Conservation (phyloP, 1,140 invertebrate species). For the Telenomus remus region DNA sequence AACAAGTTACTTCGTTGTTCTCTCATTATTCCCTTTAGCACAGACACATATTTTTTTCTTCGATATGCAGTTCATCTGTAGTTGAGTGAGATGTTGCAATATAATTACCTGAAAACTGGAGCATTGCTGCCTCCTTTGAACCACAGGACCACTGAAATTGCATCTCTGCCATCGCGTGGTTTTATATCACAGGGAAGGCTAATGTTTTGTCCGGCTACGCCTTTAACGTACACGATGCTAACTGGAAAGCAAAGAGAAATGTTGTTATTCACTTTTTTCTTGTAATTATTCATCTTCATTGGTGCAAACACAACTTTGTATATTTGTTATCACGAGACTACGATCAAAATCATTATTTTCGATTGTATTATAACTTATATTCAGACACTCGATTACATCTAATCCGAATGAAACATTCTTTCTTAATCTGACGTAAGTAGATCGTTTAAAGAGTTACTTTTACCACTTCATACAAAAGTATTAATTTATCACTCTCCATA, state of each 20-base stretch:
- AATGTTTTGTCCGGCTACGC: conserved; percentile 85
- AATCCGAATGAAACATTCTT: neutral
- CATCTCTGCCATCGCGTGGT: conserved; percentile 84
- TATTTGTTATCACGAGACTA: too few species aligned
- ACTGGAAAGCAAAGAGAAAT: conserved; percentile 78
- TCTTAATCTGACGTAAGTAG: neutral
- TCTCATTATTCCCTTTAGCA: neutral
- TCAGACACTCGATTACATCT: too few species aligned
- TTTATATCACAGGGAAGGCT: conserved; percentile 89
- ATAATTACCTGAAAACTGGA: conserved; percentile 87
- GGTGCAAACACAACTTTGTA: too few species aligned
- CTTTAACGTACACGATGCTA: conserved; percentile 85
- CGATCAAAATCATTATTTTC: too few species aligned
- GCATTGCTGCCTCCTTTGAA: conserved; percentile 89
- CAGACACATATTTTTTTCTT: neutral
- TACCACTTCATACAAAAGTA: neutral
- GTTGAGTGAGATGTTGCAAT: conserved; percentile 6
- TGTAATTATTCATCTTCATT: too few species aligned
- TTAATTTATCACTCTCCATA: conserved; percentile 28
- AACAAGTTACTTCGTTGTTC: neutral
- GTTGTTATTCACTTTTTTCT: too few species aligned
- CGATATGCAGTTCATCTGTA: too few species aligned
- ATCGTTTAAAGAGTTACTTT: conserved; percentile 7
- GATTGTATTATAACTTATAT: too few species aligned
- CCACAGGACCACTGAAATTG: conserved; percentile 91